phyloP scores from a whole-genome alignment of 1,140 invertebrate genomes.

The Papilio glaucus region DNA sequence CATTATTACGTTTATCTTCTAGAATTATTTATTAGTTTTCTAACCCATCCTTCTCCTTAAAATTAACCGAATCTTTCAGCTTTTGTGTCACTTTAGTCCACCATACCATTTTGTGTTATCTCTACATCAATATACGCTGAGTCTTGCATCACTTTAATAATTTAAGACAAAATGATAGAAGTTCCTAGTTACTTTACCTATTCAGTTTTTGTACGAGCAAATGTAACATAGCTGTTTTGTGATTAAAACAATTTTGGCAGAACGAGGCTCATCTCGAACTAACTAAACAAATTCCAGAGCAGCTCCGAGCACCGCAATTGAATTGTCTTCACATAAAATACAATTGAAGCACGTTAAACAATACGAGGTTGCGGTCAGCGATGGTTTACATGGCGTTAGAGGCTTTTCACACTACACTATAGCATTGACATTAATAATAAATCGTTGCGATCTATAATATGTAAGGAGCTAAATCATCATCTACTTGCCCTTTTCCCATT shows the following conservation, averaged over 20 bases:
- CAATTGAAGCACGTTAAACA: constrained; percentile 32
- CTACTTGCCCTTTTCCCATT: too few species aligned
- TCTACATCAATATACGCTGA: too few species aligned
- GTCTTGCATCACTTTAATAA: too few species aligned
- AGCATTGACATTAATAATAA: background rate
- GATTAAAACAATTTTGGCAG: background rate
- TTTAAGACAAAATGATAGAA: too few species aligned
- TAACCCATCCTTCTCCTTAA: too few species aligned
- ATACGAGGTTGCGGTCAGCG: constrained; percentile 30
- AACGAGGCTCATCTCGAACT: background rate
- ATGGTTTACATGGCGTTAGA: constrained; percentile 30
- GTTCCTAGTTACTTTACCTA: too few species aligned
- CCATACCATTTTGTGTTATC: too few species aligned
- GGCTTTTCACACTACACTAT: background rate
- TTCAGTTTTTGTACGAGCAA: background rate
- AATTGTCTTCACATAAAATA: constrained; percentile 37
- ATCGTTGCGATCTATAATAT: background rate
- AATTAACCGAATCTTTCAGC: too few species aligned
- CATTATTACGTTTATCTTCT: too few species aligned
- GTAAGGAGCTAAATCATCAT: background rate
- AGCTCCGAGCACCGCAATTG: constrained; percentile 21
- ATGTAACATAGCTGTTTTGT: background rate
- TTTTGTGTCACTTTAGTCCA: too few species aligned
- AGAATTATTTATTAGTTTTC: too few species aligned
- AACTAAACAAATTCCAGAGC: constrained; percentile 5